Conservation (phyloP, 2,113 vertebrate species). For the Lophius piscatorius region DNA sequence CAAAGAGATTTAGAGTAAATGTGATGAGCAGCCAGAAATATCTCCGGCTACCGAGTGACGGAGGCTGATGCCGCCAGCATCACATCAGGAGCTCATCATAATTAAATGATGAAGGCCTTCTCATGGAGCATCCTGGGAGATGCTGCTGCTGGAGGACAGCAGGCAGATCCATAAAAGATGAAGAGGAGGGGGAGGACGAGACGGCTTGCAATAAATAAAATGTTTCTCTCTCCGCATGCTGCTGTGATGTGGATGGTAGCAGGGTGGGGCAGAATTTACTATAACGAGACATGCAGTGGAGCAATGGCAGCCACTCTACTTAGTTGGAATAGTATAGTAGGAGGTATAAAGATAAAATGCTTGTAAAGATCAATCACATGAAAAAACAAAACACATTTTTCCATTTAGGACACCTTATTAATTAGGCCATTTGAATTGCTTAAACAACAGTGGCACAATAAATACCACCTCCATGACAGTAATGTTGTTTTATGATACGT, state of each 20-base stretch:
- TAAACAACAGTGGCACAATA: too few relatives aligned
- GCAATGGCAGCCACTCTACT: not conserved
- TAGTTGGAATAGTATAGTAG: not conserved
- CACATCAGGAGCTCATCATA: not conserved
- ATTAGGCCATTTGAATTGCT: too few relatives aligned
- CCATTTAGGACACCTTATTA: too few relatives aligned
- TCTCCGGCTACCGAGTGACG: not conserved
- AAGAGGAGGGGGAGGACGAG: constrained; percentile 2
- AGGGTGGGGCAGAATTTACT: constrained; percentile 52
- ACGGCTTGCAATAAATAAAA: constrained; percentile 16
- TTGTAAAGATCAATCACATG: too few relatives aligned
- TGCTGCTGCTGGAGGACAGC: constrained; percentile 50
- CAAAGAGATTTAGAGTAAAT: too few relatives aligned
- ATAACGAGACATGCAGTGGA: constrained; percentile 11
- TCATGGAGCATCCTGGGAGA: constrained; percentile 46
- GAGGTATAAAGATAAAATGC: not conserved
- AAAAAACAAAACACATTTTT: too few relatives aligned
- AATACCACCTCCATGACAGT: too few relatives aligned
- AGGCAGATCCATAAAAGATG: constrained; percentile 58
- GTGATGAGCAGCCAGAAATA: not conserved
- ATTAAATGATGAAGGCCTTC: constrained; percentile 41
- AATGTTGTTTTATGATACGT: too few relatives aligned
- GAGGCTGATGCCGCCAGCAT: constrained; percentile 6
- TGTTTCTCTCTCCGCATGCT: constrained; percentile 10
- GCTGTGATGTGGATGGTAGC: constrained; percentile 38